Base-by-base conservation (phyloP, 1,140 invertebrate genomes). In the Bradynema listronoti region DNA sequence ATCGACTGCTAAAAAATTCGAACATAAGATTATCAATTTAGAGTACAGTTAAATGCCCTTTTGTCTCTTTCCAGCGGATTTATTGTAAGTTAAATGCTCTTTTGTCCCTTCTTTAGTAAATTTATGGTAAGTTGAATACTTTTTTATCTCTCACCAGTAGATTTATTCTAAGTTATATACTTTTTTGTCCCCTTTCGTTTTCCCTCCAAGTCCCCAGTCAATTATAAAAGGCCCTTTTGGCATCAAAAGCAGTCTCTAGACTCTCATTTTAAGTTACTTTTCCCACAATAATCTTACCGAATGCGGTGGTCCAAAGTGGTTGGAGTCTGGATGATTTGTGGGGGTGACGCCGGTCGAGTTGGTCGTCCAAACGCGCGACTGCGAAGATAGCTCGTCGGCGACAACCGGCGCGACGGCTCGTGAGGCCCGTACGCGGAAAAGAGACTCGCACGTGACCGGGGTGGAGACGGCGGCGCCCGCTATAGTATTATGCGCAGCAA, bases 391-490 rank as follows among this genome's bases (percentile, higher is more conserved):
- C n/a, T n/a, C n/a, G n/a, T 27, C 43, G 7, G 25, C 36, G 43
- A 46, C 14, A 25, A 29, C 50, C 14, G 52, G 33, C 24, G 41
- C 24, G 42, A 46, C 11, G 29, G 45, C 27, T 32, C 14, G 19
- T 27, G 59, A 61, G 59, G 59, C 59, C 25, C 53, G 59, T 47
- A 55, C 59, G 39, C 59, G 59, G 59, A 61, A 61, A 61, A 61
- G 59, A 61, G 59, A 58, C n/a, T 34, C 29, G 30, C 27, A 34
- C 11, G 58, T 36, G 14, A 30, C 56, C 56, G 33, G 32, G 27
- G 54, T 11, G 50, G 47, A 29, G 24, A 58, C 24, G 25, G 9
- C 5, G 29, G 49, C 19, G 22, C 19, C 54, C 56, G 56, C 24
- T 34, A n/a, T 30, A 36, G 24, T 9, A 22, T 30, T 56, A 36